Evolutionary conservation across 2,113 vertebrate genomes (phyloP).

Genomic region (Zeus faber): DNA sequence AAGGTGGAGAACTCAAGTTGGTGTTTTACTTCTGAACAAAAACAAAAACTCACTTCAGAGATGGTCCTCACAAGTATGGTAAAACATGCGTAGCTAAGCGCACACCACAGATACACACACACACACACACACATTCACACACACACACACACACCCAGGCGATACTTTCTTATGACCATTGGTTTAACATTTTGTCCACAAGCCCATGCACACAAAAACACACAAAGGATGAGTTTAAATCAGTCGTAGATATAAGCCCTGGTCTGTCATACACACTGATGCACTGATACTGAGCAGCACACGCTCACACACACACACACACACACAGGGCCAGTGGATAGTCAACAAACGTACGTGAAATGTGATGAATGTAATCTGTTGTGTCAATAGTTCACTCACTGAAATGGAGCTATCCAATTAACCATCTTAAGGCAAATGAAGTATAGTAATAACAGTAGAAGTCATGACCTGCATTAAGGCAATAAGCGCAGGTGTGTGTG

Average conservation of each 20-base stretch:
- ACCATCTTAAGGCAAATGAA: too few relatives aligned
- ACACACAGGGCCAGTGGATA: background rate
- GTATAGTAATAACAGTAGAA: too few relatives aligned
- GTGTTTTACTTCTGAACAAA: too few relatives aligned
- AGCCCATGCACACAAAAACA: background rate
- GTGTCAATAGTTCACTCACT: too few relatives aligned
- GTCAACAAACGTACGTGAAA: constrained; percentile 2
- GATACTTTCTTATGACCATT: background rate
- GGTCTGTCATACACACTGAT: background rate
- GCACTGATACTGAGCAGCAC: constrained; percentile 1
- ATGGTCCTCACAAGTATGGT: too few relatives aligned
- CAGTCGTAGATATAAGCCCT: background rate
- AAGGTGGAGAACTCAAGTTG: too few relatives aligned
- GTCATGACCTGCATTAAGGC: too few relatives aligned
- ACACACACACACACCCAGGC: background rate
- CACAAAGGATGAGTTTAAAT: background rate
- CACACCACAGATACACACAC: background rate
- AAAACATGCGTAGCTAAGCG: too few relatives aligned
- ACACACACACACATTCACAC: background rate
- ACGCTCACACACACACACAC: too few relatives aligned
- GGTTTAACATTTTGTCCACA: background rate
- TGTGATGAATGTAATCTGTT: background rate
- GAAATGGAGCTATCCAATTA: too few relatives aligned
- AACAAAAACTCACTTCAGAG: too few relatives aligned
- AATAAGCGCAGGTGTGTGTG: too few relatives aligned